Evolutionary conservation across 2,888 invertebrate species (phyloP), one percentile per base, ranked within the genome.

Genomic region (Zaprionus lineosus): DNA sequence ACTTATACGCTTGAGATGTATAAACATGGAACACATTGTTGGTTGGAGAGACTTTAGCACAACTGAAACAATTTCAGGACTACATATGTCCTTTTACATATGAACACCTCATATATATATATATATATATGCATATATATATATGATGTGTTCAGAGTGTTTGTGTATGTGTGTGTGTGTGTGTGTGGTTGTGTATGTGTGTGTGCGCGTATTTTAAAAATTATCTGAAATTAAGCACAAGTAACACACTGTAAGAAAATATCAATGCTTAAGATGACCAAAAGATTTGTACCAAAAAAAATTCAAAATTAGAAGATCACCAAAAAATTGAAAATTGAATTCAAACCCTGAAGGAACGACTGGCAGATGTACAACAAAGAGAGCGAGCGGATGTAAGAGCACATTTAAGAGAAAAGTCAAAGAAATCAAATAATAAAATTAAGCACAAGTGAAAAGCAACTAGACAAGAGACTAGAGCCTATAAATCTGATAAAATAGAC

Each of bases 11-110:
- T 69, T 53, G 48, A 51, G 41, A 57, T 59, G 19, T 59, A 50
- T 59, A 65, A 65, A 57, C 47, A 65, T 56, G 63, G 70, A 71
- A 71, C 70, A 70, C 70, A 62, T 70, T 62, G 71, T 68, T 56
- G 70, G 63, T 59, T 71, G 47, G 67, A 67, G 18, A 7, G 63
- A 67, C 41, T 72, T 64, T 68, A 64, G 73, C 73, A 68, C 68
- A 71, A 70, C 67, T 71, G 72, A 72, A 67, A 67, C 63, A 67
- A 63, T 68, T 57, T 60, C 7, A 39, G n/a, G n/a, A n/a, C n/a
- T n/a, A n/a, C n/a, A n/a, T n/a, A n/a, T n/a, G n/a, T n/a, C n/a
- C n/a, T 19, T 19, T n/a, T 7, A 39, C n/a, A n/a, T n/a, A n/a
- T n/a, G n/a, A n/a, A n/a, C n/a, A n/a, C n/a, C n/a, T n/a, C n/a